Conservation (phyloP, 2,888 invertebrate genomes). For the Zelleria hepariella region DNA sequence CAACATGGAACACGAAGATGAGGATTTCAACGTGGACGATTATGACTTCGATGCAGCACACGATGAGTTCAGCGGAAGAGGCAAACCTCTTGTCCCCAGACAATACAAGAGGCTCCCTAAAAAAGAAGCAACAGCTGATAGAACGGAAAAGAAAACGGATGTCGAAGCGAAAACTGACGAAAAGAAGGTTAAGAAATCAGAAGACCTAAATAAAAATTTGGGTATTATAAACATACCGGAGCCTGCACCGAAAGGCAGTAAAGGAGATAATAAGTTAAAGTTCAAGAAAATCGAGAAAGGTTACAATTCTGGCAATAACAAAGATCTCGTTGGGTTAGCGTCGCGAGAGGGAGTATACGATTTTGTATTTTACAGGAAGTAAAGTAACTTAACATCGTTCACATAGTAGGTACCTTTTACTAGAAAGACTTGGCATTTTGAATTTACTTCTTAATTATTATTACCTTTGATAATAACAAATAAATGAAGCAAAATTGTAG, state of each 20-base stretch:
- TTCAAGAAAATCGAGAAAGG: background rate
- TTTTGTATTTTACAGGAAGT: background rate
- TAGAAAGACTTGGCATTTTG: no score
- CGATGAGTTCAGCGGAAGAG: slow-evolving; percentile 45
- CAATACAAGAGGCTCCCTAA: slow-evolving; percentile 13
- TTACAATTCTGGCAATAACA: background rate
- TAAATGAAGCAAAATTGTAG: no score
- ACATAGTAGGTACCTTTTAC: background rate
- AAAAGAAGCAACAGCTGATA: background rate
- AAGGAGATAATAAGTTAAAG: background rate
- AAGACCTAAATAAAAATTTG: background rate
- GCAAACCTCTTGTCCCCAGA: slow-evolving; percentile 46
- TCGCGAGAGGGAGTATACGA: background rate
- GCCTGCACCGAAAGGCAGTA: background rate
- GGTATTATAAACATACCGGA: background rate
- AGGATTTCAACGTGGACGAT: slow-evolving; percentile 53
- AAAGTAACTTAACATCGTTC: background rate
- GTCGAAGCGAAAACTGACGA: background rate
- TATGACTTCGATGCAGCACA: slow-evolving; percentile 58
- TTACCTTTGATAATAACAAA: no score
- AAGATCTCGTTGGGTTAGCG: background rate
- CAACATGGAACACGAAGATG: slow-evolving; percentile 45
- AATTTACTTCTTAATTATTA: no score
- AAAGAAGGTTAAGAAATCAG: background rate
- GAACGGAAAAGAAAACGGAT: background rate